Evolutionary conservation across 2,113 vertebrate genomes (phyloP), one percentile per base, ranked within the genome.

Genomic region (Morone chrysops): DNA sequence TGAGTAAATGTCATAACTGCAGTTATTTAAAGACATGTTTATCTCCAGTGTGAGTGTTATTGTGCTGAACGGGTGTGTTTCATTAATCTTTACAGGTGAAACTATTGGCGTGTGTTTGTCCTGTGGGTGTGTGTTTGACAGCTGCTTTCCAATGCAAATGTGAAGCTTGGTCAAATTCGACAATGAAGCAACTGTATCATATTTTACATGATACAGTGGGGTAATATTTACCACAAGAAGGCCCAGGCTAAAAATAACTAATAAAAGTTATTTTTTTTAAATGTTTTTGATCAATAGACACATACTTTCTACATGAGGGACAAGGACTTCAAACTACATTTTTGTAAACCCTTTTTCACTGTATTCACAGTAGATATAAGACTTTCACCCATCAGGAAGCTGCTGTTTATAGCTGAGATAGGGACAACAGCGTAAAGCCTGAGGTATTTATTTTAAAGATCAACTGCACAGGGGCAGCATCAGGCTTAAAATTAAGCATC

Each of bases 71-170:
- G 10, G 41, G 54, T 22, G 75, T 70, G 68, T 72, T 83, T 75
- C 48, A 72, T 79, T n/a, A 22, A 5, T 54, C 60, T 83, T 68
- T 50, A 56, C 31, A 77, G 20, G 59, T 75, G 51, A 22, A 78
- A 65, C 31, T 43, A 70, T 16, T 17, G 36, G 0, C 4, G 11
- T 16, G 13, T 80, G 75, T 88, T 90, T 88, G 76, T 53, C 54
- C 31, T 67, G 45, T 51, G 65, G 86, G 83, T 78, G 78, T 69
- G 62, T 53, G 5, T 16, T 75, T 60, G 61, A 54, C 40, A 75
- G 40, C 7, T 41, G 59, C 20, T 36, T 8, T 48, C 9, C 31
- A 47, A 20, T 59, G 41, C 7, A 14, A 75, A 53, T 43, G 43
- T 22, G 5, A 59, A 69, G 4, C 6, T 47, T 36, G 8, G 22